Percentiles rank a stretch among this genome's conserved stretches.
These are phyloP conservation scores for Sebastes itinus DNA, from an alignment of 2,797 vertebrate species.

Conservation along the genomic window DNA sequence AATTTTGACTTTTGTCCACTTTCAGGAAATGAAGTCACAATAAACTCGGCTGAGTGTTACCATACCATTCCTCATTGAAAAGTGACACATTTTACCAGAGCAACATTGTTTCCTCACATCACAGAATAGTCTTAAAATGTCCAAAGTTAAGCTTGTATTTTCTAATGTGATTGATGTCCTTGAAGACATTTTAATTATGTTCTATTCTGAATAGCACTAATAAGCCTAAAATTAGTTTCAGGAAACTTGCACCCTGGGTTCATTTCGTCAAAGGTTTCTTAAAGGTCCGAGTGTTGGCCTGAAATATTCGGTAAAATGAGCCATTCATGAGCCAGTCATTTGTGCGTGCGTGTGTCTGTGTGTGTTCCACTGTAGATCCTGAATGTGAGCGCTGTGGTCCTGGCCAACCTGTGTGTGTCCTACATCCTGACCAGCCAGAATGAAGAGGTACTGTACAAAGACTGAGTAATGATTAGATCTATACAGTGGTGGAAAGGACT, in stretches of 20 bases:
- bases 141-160: fast-evolving
- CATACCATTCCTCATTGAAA: neutral
- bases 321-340: too few species aligned
- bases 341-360: neutral
- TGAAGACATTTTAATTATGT: neutral
- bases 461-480: neutral
- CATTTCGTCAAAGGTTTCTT: neutral
- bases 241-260: neutral
- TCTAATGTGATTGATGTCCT: neutral
- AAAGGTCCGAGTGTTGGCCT: neutral
- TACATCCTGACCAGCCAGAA: constrained; percentile 98
- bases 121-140: neutral
- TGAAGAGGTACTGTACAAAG: constrained; percentile 83
- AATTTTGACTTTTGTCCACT: neutral
- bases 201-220: neutral
- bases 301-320: neutral
- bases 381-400: constrained; percentile 92
- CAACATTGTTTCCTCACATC: neutral
- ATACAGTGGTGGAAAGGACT: neutral
- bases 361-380: constrained; percentile 82
- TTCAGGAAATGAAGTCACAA: neutral
- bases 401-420: constrained; percentile 96
- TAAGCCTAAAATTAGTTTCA: neutral
- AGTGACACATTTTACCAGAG: neutral
- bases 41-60: neutral